Conservation (phyloP, 2,113 vertebrate species). For the Catharus bicknelli region DNA sequence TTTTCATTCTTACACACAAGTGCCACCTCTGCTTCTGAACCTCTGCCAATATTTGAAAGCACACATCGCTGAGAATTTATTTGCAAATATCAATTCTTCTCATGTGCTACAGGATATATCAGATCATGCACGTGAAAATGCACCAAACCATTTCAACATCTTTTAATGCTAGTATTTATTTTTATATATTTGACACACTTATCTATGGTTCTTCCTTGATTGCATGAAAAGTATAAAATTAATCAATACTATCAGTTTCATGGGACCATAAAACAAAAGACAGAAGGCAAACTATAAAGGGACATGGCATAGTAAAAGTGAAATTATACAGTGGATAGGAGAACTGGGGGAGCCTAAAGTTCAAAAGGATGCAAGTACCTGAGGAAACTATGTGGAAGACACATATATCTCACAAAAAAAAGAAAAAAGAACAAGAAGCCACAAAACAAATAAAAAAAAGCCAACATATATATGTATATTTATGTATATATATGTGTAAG, state of each 20-base stretch:
- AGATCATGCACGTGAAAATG: neutral
- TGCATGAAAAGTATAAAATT: neutral
- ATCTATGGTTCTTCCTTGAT: neutral
- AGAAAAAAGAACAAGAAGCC: neutral
- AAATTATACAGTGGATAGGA: neutral
- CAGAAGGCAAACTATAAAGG: neutral
- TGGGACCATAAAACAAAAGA: neutral
- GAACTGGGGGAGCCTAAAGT: neutral
- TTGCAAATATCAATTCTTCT: neutral
- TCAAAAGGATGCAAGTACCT: neutral
- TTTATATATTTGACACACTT: neutral
- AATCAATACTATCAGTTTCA: neutral
- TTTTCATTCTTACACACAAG: neutral
- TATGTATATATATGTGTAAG: neutral
- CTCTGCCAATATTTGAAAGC: neutral
- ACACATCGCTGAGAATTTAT: neutral
- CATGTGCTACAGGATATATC: neutral
- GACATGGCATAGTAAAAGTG: neutral
- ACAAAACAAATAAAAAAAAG: neutral
- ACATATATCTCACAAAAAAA: rapidly evolving
- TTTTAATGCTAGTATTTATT: neutral
- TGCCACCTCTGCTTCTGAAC: neutral
- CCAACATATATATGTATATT: neutral
- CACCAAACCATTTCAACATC: neutral
- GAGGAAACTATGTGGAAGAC: neutral